A percentile compares a stretch with the other conserved stretches of the same genome.
Conservation (phyloP, 2,113 vertebrate species). For the Thalassoma bifasciatum region DNA sequence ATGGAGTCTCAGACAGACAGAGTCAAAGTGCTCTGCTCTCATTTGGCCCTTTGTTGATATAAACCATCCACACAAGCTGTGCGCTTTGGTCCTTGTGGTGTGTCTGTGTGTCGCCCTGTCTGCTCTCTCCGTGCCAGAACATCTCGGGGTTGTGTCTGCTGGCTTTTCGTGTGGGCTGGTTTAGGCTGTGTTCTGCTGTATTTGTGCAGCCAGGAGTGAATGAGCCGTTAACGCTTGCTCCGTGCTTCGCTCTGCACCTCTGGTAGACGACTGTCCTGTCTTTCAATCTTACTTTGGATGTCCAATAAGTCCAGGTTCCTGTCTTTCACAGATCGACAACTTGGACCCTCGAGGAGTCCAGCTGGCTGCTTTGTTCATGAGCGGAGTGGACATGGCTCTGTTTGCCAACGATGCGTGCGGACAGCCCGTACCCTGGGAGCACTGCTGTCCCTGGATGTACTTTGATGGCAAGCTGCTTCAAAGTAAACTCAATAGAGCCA, state of each 20-base stretch:
- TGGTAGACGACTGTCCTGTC: slow-evolving; percentile 3
- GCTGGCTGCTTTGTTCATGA: slow-evolving; percentile 96
- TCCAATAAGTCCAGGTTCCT: not conserved
- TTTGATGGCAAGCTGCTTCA: slow-evolving; percentile 97
- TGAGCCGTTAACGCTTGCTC: slow-evolving; percentile 39
- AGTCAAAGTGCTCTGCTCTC: not conserved
- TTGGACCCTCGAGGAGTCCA: slow-evolving; percentile 94
- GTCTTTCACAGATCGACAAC: slow-evolving; percentile 89
- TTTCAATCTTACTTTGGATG: not conserved
- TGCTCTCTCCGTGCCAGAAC: slow-evolving; percentile 35
- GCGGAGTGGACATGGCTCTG: slow-evolving; percentile 95
- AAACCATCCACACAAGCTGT: slow-evolving; percentile 68
- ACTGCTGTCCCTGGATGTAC: slow-evolving; percentile 99
- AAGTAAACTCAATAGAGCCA: slow-evolving; percentile 93
- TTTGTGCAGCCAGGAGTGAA: slow-evolving; percentile 35
- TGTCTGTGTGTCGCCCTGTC: slow-evolving; percentile 59
- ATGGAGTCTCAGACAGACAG: slow-evolving; percentile 2
- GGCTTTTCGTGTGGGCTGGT: slow-evolving; percentile 56
- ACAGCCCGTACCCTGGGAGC: slow-evolving; percentile 95
- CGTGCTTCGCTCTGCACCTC: slow-evolving; percentile 39
- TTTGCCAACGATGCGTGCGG: slow-evolving; percentile 95
- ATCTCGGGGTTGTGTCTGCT: slow-evolving; percentile 47
- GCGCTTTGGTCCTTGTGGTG: slow-evolving; percentile 41
- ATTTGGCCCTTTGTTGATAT: slow-evolving; percentile 13
- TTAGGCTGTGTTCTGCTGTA: slow-evolving; percentile 28